Base-by-base conservation (phyloP, 2,797 vertebrate species). In the Cirrhinus molitorella region DNA sequence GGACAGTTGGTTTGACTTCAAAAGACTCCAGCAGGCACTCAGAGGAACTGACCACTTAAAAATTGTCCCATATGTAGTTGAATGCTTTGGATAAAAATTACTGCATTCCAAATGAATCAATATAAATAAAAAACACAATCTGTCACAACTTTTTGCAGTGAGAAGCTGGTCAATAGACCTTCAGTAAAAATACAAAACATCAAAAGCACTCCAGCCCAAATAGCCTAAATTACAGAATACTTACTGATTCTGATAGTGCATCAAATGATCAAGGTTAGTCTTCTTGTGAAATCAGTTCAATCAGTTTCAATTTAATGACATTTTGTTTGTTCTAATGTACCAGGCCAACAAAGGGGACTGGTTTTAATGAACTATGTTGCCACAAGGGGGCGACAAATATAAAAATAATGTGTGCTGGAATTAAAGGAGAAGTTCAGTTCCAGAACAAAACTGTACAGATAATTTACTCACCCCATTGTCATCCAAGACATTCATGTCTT, bases 1-100 rank as follows among this genome's bases (percentile, higher is more conserved):
- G 85, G 90, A 91, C 81, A 84, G 90, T 86, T 91, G 87, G 91
- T 92, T 92, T 91, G 89, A 93, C 91, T 93, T 89, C 72, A 88
- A 90, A 87, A 92, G 71, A 34, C 8, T 92, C 89, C 74, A 91
- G 72, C 45, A 85, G 3, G 90, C 91, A 94, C 86, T 92, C 85
- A n/a, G 66, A 53, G 47, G 85, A 73, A 79, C 80, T 55, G 40
- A 61, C 80, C 51, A 72, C 17, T 4, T 21, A 61, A 21, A 37
- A 78, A 72, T 14, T 43, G 76, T 63, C 25, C 19, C 7, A 34
- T 55, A 14, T 73, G 13, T 11, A 14, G 45, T 66, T 10, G 12
- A 51, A 51, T 51, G 59, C 40, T 47, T 7, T 66, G 43, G 12
- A 65, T 31, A 31, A 49, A 49, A 65, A 16, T 17, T 11, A 47